Evolutionary conservation across 2,888 invertebrate species (phyloP).

Genomic region (Automeris io): DNA sequence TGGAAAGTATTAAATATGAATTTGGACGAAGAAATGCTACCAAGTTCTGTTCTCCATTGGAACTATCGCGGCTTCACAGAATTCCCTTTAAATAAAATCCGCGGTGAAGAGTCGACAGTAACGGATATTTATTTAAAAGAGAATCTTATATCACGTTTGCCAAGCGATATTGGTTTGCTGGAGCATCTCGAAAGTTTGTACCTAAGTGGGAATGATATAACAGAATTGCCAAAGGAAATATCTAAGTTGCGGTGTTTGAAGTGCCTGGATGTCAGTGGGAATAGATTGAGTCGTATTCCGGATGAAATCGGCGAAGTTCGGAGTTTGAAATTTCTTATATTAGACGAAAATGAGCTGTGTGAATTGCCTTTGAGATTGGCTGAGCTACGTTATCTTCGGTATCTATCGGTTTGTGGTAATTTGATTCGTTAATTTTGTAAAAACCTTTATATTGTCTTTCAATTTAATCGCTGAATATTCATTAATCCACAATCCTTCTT

Average conservation of each 20-base stretch:
- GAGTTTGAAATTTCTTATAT: slow-evolving; percentile 88
- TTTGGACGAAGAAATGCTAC: slow-evolving; percentile 44
- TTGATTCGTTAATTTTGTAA: slow-evolving; percentile 15
- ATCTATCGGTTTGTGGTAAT: slow-evolving; percentile 76
- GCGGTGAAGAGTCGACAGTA: slow-evolving; percentile 68
- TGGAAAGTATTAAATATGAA: slow-evolving; percentile 37
- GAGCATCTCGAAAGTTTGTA: slow-evolving; percentile 75
- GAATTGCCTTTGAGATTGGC: slow-evolving; percentile 86
- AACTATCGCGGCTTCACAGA: slow-evolving; percentile 79
- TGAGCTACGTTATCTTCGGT: slow-evolving; percentile 58
- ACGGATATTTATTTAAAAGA: slow-evolving; percentile 80
- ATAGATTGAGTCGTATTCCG: slow-evolving; percentile 87
- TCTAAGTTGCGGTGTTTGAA: slow-evolving; percentile 58
- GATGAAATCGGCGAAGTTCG: slow-evolving; percentile 88
- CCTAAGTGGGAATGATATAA: slow-evolving; percentile 76
- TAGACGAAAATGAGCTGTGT: slow-evolving; percentile 91
- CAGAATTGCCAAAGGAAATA: slow-evolving; percentile 69
- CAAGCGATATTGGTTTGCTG: slow-evolving; percentile 73
- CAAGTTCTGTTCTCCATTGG: slow-evolving; percentile 75
- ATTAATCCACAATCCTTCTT: too few species aligned
- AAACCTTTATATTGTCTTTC: too few species aligned
- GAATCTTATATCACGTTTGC: slow-evolving; percentile 75
- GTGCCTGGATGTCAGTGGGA: slow-evolving; percentile 93
- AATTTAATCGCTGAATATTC: too few species aligned
- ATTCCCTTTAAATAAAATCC: slow-evolving; percentile 73